Evolutionary conservation across 1,140 invertebrate species (phyloP).

Genomic region (Drosophila novamexicana): DNA sequence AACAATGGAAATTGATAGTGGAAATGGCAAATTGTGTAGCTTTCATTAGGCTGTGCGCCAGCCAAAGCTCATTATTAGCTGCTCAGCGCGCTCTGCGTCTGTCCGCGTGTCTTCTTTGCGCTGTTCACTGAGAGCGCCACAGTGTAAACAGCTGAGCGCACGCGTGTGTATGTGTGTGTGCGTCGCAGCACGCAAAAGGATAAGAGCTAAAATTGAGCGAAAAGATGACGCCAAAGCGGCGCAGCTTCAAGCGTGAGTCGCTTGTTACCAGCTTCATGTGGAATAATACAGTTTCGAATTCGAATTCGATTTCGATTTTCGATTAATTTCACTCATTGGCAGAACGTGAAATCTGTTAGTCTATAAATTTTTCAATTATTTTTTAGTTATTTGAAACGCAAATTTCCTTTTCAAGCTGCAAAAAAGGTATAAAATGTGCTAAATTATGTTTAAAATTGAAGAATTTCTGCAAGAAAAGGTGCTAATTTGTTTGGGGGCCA

Average conservation of each 20-base stretch:
- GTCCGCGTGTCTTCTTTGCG: slow-evolving; percentile 19
- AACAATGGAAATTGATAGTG: slow-evolving; percentile 17
- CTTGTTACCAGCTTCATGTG: not conserved
- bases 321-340: no score
- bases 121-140: not conserved
- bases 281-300: not conserved
- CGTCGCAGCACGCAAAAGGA: not conserved
- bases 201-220: not conserved
- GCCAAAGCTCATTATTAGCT: slow-evolving; percentile 36
- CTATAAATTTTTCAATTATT: no score
- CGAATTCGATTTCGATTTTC: no score
- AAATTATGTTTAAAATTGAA: no score
- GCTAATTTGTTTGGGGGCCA: no score
- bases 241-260: no score
- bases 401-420: no score
- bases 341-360: no score
- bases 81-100: not conserved
- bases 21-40: slow-evolving; percentile 14
- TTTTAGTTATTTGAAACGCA: no score
- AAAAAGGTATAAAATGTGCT: no score
- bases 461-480: no score
- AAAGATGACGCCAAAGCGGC: not conserved
- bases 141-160: not conserved
- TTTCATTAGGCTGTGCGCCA: slow-evolving; percentile 28
- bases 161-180: not conserved